These are phyloP conservation scores for Chaetophractus vellerosus DNA, from an alignment of 2,797 vertebrate species.

Conservation along the genomic window DNA sequence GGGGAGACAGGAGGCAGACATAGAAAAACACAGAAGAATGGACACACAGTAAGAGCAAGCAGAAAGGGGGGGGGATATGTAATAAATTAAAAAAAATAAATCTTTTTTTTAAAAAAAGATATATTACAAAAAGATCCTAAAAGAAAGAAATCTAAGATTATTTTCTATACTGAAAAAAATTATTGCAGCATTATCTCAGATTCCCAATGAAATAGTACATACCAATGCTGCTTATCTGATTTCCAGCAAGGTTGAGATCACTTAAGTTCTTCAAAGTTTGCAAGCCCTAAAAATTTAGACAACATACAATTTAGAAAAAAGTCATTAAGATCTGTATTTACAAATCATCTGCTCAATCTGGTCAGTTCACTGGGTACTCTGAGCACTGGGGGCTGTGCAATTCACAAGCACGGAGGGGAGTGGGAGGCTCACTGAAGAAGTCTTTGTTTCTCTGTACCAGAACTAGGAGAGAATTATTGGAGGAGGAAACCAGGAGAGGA, in stretches of 20 bases:
- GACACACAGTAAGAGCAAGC: too few species aligned
- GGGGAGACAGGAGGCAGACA: too few species aligned
- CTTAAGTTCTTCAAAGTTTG: constrained; percentile 91
- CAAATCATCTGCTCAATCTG: constrained; percentile 46
- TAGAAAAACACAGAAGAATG: too few species aligned
- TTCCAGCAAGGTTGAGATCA: constrained; percentile 95
- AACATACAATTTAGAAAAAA: constrained; percentile 75
- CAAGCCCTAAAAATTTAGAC: constrained; percentile 90
- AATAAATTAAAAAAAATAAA: too few species aligned
- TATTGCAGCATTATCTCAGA: neutral
- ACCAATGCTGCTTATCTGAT: constrained; percentile 92
- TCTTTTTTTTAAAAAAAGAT: too few species aligned
- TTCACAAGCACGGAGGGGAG: neutral
- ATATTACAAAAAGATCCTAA: constrained; percentile 61
- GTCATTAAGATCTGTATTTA: constrained; percentile 45
- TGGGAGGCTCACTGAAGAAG: neutral
- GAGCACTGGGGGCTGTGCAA: neutral
- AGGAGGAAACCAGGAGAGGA: neutral
- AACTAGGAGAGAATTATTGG: constrained; percentile 1
- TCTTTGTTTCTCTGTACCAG: neutral
- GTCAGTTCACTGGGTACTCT: constrained; percentile 22
- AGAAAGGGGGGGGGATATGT: too few species aligned
- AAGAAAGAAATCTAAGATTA: constrained; percentile 47
- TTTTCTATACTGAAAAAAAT: constrained; percentile 61
- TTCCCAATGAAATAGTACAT: constrained; percentile 81